Evolutionary conservation across 2,888 invertebrate genomes (phyloP), one percentile per base, ranked within the genome.

Genomic region (Platerodrilus igneus): DNA sequence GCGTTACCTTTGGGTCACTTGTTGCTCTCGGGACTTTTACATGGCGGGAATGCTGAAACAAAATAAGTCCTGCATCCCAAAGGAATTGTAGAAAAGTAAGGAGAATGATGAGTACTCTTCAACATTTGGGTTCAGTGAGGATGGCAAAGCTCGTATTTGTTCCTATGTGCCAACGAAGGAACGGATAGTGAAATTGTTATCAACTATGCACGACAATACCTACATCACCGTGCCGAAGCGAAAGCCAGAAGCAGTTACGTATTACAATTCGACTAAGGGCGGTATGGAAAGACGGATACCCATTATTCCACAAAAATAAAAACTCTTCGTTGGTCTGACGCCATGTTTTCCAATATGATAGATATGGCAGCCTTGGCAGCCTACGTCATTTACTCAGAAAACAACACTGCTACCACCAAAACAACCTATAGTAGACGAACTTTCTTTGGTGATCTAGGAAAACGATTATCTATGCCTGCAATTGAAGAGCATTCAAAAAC

Each of bases 1-100:
- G 28, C 50, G 11, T 20, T 54, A 25, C 50, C 42, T 2, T 23
- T 56, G 10, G 52, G 50, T 1, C 47, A 50, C 30, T 23, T 33
- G 31, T 22, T 49, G n/a, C 18, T 49, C 17, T 48, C 47, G 50
- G 51, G 48, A 54, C 4, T 17, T 26, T 3, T 20, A 32, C 2
- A 16, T 53, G 25, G 51, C 19, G 8, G 25, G 25, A n/a, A 30
- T 16, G 5, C 11, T 37, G 11, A 36, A 13, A 21, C 16, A 51
- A 33, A 48, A 50, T 15, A 41, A 8, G 16, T 3, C 23, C 2
- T 31, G 32, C 9, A 39, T 39, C 10, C 39, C 39, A 8, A 3
- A 10, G 6, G 45, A 20, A 26, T 50, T 54, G 50, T 37, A 34
- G 8, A n/a, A 40, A 10, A 16, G 18, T 10, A 51, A 49, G 17